Evolutionary conservation across 2,113 vertebrate genomes (phyloP), one percentile per base, ranked within the genome.

Genomic region (Leptobrachium ailaonicum): DNA sequence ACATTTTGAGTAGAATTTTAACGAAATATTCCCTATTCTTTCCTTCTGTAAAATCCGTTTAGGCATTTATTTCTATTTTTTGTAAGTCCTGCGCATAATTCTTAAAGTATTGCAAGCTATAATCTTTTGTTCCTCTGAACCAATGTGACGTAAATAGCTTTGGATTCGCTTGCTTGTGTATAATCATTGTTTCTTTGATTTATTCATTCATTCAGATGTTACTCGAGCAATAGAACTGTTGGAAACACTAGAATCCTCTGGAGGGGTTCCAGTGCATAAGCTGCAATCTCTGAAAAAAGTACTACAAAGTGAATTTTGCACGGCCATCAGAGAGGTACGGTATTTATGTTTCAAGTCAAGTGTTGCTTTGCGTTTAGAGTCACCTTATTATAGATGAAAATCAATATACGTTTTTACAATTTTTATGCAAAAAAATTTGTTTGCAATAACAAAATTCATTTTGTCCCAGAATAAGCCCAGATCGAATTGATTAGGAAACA

Each of bases 261-360:
- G 97, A 80, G 96, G 97, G 80, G 94, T 99, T 83, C 98, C 98
- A 14, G 96, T 96, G 20, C 96, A 98, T 85, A 99, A 99, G 84
- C 91, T 99, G 66, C 97, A 98, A 82, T 98, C 97, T 8, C 93
- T 99, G 85, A 98, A 98, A 93, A 98, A 97, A 86, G 98, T 99
- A 63, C 94, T 99, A 82, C 96, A 99, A 94, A 99, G 98, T 87
- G 98, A 99, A 89, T 99, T 99, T 93, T 99, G 98, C 89, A 99
- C 97, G 50, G 97, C 98, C 86, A 98, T 99, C 87, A 94, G 97
- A 93, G 98, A 99, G 97, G 98, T 98, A 95, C 87, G 20, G 20
- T 32, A 32, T 32, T 32, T 32, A 32, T 32, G 20, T 32, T 32
- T 32, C 20, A 32, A 32, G 20, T 32, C 20, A 32, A 32, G 20